Percentiles rank a stretch among this genome's conserved stretches.
Evolutionary conservation across 2,797 vertebrate genomes (phyloP).

Genomic region (Podargus strigoides): DNA sequence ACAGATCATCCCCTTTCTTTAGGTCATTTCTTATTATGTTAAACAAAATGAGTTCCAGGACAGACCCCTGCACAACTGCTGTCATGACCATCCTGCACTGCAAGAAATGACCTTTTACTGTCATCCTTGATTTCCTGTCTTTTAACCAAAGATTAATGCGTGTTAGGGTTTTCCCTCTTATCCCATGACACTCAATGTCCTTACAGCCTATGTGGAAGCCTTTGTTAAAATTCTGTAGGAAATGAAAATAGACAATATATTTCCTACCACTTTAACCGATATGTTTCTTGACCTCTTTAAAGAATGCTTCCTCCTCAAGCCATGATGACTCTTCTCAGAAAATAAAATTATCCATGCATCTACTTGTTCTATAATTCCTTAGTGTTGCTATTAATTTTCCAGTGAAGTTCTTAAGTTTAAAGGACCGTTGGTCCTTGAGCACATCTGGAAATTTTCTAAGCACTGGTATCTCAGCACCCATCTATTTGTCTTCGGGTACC

Average conservation of each 20-base stretch:
- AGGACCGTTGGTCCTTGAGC: not conserved
- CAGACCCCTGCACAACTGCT: not conserved
- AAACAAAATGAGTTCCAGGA: not conserved
- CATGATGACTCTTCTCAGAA: not conserved
- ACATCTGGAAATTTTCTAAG: not conserved
- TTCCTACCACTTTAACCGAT: not conserved
- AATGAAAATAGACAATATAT: not conserved
- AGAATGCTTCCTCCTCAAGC: not conserved
- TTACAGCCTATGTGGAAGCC: not conserved
- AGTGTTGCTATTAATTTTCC: not conserved
- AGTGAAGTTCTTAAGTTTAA: not conserved
- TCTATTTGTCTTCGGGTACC: not conserved
- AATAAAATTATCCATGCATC: not conserved
- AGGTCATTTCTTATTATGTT: not conserved
- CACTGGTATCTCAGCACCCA: not conserved
- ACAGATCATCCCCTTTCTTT: not conserved
- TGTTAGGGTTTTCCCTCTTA: not conserved
- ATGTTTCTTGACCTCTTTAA: not conserved
- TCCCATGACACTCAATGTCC: not conserved
- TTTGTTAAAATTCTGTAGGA: not conserved
- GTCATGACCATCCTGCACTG: not conserved
- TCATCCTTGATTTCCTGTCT: not conserved
- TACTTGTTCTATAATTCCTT: not conserved
- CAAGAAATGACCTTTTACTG: not conserved
- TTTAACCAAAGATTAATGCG: not conserved